Base-by-base conservation (phyloP, 1,140 invertebrate genomes). In the Trachymyrmex cornetzi region DNA sequence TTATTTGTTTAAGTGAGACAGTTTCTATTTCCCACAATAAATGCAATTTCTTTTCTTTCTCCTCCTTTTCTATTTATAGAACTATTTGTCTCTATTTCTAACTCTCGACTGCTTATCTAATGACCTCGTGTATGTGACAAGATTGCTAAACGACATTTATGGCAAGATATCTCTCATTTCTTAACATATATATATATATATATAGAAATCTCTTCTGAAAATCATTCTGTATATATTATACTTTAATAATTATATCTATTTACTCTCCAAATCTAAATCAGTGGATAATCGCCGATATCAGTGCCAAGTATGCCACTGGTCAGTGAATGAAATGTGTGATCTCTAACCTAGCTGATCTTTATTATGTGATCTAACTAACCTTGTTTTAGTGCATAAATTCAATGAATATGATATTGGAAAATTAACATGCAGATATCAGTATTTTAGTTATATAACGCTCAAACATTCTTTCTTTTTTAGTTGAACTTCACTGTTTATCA, bases 121-220 rank as follows among this genome's bases (percentile, higher is more conserved):
- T 59, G 3, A 69, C 63, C 7, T 53, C 38, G 7, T 3, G 19
- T 84, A 84, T 69, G 80, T 84, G 80, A 44, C 24, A 16, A 30
- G 59, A 75, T 24, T 63, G 48, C 38, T 14, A n/a, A 84, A 30
- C 5, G 48, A 19, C 34, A 38, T 22, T 22, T 16, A 19, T 24
- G 0, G 2, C 14, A 50, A 59, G 48, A 12, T 16, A 22, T 24
- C 5, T 5, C 14, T 24, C 11, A 81, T 55, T 44, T 72, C 2
- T 34, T 44, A n/a, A 19, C 19, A 27, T 24, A 24, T 38, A 7
- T 5, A 30, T 19, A 55, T 14, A 3, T 16, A 27, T 24, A 24
- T 38, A 7, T 5, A 30, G 24, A 55, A n/a, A 3, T 16, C 1
- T 12, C 0, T 22, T 44, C n/a, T 30, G 2, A 64, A 64, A 64